Percentiles rank a stretch among this genome's conserved stretches.
phyloP scores from a whole-genome alignment of 2,113 vertebrate species.

The Coptodon bakossiorum region DNA sequence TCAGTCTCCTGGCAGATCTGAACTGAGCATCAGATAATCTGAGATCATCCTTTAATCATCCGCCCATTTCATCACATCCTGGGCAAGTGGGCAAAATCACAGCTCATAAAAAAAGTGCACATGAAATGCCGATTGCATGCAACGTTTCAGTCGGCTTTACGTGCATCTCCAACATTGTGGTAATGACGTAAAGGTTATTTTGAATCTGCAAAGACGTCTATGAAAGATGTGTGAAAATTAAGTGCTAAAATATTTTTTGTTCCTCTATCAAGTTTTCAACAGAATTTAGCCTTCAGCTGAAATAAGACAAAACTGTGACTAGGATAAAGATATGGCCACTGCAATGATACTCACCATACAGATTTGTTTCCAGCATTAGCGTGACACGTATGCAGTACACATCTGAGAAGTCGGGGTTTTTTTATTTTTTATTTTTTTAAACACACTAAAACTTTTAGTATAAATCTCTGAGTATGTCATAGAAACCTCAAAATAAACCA shows the following conservation, averaged over 20 bases:
- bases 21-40: background rate
- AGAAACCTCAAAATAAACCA: slow-evolving; percentile 57
- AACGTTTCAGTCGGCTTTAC: background rate
- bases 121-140: background rate
- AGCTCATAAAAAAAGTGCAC: background rate
- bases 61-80: background rate
- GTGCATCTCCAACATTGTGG: background rate
- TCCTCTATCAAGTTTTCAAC: background rate
- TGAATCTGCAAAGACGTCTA: background rate
- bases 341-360: background rate
- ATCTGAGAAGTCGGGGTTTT: accelerated
- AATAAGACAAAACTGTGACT: background rate
- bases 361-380: background rate
- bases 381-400: background rate
- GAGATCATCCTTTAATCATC: background rate
- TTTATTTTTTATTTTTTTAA: accelerated
- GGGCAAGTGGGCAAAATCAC: background rate
- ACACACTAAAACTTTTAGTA: background rate
- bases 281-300: background rate
- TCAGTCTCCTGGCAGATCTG: background rate
- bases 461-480: slow-evolving; percentile 48
- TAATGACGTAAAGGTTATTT: background rate
- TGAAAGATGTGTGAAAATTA: background rate
- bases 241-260: background rate
- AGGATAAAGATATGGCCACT: background rate